A percentile compares a stretch with the other conserved stretches of the same genome.
These are phyloP conservation scores for Triops longicaudatus DNA, from an alignment of 1,140 invertebrate species.

Conservation along the genomic window DNA sequence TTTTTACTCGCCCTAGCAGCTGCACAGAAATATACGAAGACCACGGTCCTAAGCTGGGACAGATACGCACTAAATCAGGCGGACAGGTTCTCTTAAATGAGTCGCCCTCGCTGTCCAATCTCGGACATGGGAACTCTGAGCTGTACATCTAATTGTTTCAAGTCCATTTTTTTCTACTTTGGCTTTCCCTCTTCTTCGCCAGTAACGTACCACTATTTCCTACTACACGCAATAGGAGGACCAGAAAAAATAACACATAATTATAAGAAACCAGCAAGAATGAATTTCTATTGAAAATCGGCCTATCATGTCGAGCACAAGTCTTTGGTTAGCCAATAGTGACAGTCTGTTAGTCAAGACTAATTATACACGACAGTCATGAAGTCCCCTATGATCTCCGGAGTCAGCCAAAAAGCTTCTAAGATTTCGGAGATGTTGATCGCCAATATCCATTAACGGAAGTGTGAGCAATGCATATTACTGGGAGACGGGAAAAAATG, in stretches of 20 bases:
- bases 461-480: neutral
- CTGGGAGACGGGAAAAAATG: neutral
- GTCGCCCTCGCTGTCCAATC: neutral
- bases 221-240: too few species aligned
- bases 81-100: neutral
- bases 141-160: neutral
- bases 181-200: neutral
- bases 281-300: too few species aligned
- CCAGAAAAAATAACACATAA: too few species aligned
- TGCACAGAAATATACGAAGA: constrained; percentile 1
- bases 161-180: neutral
- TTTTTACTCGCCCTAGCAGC: neutral
- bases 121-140: neutral
- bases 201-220: neutral
- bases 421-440: neutral
- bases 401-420: neutral
- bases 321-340: too few species aligned
- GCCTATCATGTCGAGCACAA: too few species aligned
- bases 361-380: neutral
- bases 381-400: neutral
- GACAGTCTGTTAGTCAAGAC: too few species aligned
- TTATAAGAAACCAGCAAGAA: too few species aligned
- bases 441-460: neutral
- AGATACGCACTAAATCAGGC: constrained; percentile 6
- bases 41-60: neutral